These are phyloP conservation scores for Sebastes glaucus DNA, from an alignment of 2,797 vertebrate species.

Conservation along the genomic window DNA sequence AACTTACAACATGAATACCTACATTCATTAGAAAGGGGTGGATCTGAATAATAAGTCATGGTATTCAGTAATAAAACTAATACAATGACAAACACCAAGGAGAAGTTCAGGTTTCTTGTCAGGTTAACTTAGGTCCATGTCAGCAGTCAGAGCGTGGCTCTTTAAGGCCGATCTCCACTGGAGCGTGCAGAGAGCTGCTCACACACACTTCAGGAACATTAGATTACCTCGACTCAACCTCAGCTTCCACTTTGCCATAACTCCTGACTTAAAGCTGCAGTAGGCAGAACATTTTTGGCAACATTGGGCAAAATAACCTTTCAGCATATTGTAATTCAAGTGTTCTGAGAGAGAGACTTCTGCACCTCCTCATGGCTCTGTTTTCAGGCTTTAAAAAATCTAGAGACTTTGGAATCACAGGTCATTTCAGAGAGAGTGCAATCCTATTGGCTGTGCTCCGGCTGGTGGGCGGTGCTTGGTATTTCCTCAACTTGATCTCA, in stretches of 20 bases:
- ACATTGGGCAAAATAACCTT: too few relatives aligned
- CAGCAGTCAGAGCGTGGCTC: background rate
- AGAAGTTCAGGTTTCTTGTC: too few relatives aligned
- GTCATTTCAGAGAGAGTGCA: too few relatives aligned
- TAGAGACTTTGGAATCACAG: too few relatives aligned
- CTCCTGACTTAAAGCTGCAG: background rate
- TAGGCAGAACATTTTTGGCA: too few relatives aligned
- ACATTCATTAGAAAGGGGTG: background rate
- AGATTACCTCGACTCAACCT: slow-evolving; percentile 38
- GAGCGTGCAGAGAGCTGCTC: background rate
- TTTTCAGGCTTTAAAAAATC: too few relatives aligned
- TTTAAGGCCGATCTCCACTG: slow-evolving; percentile 5
- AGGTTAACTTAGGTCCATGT: background rate
- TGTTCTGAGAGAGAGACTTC: background rate
- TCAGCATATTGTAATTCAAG: background rate
- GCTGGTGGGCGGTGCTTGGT: too few relatives aligned
- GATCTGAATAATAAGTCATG: background rate
- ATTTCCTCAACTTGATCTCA: too few relatives aligned
- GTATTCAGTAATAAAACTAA: background rate
- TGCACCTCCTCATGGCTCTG: background rate
- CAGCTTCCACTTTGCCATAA: background rate
- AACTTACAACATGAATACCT: background rate
- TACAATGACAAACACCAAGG: background rate
- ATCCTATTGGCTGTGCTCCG: too few relatives aligned
- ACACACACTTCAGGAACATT: background rate